Base-by-base conservation (phyloP, 1,140 invertebrate species). In the Diploscapter pachys region DNA sequence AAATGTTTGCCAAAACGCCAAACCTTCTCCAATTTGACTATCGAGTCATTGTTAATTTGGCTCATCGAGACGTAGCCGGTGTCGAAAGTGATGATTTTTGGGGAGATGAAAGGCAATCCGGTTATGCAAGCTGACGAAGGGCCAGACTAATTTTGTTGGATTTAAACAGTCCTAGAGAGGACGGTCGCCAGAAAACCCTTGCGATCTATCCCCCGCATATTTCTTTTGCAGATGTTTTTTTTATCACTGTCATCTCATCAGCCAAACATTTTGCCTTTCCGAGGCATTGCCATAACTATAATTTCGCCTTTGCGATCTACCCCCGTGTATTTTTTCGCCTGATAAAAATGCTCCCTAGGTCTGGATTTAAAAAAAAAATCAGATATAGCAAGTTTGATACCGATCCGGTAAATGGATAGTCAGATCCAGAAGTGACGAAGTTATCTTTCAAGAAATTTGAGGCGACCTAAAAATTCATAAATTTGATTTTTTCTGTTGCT, bases 61-160 rank as follows among this genome's bases (percentile, higher is more conserved):
- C 64, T 64, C 55, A 52, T 55, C 48, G 73, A 64, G 4, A 69
- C 13, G 50, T 62, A 74, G 2, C 64, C 73, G 56, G 64, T 59
- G 50, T 74, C 56, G 49, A 74, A 74, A 6, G 51, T 50, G 52
- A 31, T 59, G 9, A 11, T 31, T 59, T 59, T 11, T 31, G 57
- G 31, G 31, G 57, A 31, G 2, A 59, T 59, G 57, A 59, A 59
- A 59, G 57, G 57, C 9, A 59, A 31, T 31, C 31, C 31, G 31
- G 31, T 31, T 31, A 31, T 31, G 31, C 31, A 31, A 31, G 31
- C 31, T 31, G 31, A 31, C 31, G 31, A 31, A 31, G 31, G 31
- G 31, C 31, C 31, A 31, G 31, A 31, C 31, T 31, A 31, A 31
- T 31, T 31, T 31, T 31, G 1, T 31, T 31, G 31, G 31, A 31